Percentiles rank a stretch among this genome's conserved stretches.
phyloP scores from a whole-genome alignment of 2,113 vertebrate species.

The Tetrax tetrax region DNA sequence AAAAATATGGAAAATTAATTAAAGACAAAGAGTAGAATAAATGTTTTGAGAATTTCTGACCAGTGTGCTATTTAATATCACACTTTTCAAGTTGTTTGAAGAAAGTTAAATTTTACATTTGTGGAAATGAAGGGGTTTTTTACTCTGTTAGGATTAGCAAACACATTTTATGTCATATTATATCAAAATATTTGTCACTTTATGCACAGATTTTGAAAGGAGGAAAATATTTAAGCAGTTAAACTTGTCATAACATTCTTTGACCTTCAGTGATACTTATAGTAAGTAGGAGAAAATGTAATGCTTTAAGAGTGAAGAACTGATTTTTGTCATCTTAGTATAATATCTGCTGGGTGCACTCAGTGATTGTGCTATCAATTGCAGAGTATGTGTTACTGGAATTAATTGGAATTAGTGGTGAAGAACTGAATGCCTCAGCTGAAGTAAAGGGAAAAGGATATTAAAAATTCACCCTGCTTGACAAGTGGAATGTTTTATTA shows the following conservation, averaged over 20 bases:
- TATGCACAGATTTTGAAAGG: background rate
- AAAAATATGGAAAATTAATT: background rate
- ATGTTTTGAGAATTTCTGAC: background rate
- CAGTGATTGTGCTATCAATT: background rate
- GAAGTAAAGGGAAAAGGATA: background rate
- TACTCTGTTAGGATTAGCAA: background rate
- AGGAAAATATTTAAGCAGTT: background rate
- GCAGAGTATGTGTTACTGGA: background rate
- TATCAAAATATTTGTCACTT: background rate
- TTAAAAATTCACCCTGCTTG: background rate
- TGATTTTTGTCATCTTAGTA: background rate
- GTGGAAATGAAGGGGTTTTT: background rate
- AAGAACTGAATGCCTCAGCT: background rate
- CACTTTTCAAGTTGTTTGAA: background rate
- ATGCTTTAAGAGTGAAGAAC: background rate
- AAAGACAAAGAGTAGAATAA: background rate
- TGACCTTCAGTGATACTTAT: background rate
- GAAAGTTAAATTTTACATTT: background rate
- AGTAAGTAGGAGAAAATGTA: background rate
- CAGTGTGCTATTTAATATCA: background rate
- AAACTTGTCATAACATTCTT: background rate
- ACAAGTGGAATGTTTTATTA: background rate
- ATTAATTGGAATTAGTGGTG: background rate
- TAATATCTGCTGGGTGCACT: background rate
- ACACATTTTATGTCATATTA: background rate